Evolutionary conservation across 1,140 invertebrate species (phyloP), one percentile per base, ranked within the genome.

Genomic region (Heliconius eleuchia): DNA sequence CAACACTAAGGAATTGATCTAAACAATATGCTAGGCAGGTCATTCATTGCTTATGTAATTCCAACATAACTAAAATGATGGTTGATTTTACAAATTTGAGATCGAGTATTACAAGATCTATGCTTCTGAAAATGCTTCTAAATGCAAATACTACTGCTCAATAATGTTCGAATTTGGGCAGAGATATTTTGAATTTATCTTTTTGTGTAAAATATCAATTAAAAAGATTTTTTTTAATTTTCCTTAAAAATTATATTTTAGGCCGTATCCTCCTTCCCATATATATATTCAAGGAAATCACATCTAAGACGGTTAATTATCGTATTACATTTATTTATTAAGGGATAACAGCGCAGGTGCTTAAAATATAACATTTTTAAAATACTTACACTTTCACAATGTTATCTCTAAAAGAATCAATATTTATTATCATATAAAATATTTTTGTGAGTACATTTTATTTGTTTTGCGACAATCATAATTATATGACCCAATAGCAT

Each of bases 1-100:
- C 55, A 57, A 60, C 23, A 66, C 11, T 66, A 66, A 66, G 60
- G 60, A 66, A 66, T 66, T 66, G 27, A 66, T 66, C 60, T 66
- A 66, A 23, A 27, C 23, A 52, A 60, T 27, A 60, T 23, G n/a
- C 8, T 60, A 60, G 18, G 50, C 16, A 13, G 18, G 18, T 52
- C 50, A 52, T 52, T 57, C 50, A 52, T 52, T 57, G 23, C 11
- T 57, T 9, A n/a, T 19, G 7, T 23, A 57, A 23, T 57, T 57
- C 23, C 7, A 23, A 57, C 2, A 30, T 23, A 30, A 30, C 30
- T 30, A 30, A 30, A 30, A 30, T 30, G 30, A 2, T 50, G 16
- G 50, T 50, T 50, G 13, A 42, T 42, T 42, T 13, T 42, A 13
- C 39, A 42, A 42, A 46, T 46, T 46, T 46, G 11, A 46, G 4